Percentiles rank a stretch among this genome's conserved stretches.
Evolutionary conservation across 2,113 vertebrate genomes (phyloP).

Genomic region (Cyprinus carpio): DNA sequence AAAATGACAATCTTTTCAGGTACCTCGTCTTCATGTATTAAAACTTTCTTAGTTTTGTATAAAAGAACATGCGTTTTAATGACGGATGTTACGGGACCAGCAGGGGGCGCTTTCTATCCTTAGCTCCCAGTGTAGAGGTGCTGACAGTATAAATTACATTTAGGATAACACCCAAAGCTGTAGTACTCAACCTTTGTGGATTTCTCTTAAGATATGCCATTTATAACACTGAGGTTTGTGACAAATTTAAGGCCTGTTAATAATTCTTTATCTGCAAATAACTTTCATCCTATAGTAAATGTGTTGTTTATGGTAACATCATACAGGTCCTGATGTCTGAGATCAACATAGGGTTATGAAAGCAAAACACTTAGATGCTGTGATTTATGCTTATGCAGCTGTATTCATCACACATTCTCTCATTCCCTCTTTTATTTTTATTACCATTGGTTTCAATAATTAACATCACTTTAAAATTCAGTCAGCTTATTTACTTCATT

Average conservation of each 20-base stretch:
- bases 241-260: neutral
- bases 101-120: neutral
- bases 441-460: neutral
- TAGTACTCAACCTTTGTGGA: neutral
- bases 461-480: neutral
- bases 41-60: neutral
- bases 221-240: neutral
- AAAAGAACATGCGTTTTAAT: neutral
- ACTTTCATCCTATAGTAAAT: neutral
- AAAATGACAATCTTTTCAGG: neutral
- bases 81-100: neutral
- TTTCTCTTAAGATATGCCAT: neutral
- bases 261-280: neutral
- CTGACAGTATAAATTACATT: constrained; percentile 5
- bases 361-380: neutral
- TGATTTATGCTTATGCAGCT: neutral
- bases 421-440: neutral
- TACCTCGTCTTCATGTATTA: neutral
- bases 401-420: neutral
- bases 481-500: neutral
- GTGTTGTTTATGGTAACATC: neutral
- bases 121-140: neutral
- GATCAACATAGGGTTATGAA: neutral
- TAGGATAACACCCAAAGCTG: neutral
- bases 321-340: neutral